Evolutionary conservation across 2,113 vertebrate species (phyloP).

Genomic region (Corvus moneduloides): DNA sequence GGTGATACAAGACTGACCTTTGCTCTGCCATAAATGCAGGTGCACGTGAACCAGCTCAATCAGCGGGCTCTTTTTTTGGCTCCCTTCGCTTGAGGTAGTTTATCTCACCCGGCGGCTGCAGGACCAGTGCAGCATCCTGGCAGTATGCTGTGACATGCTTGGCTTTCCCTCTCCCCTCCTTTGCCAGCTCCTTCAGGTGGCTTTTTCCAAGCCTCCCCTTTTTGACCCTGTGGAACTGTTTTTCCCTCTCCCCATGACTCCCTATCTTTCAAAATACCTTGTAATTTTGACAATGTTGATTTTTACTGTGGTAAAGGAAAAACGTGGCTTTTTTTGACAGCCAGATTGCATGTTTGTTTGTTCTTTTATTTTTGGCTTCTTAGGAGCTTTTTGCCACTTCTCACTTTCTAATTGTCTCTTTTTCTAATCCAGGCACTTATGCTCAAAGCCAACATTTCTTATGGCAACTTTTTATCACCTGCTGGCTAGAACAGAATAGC

Average conservation of each 20-base stretch:
- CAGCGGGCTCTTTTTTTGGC: not conserved
- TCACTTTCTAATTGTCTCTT: slow-evolving; percentile 8
- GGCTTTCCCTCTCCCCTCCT: not conserved
- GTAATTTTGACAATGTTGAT: not conserved
- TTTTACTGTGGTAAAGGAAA: not conserved
- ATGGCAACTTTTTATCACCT: not conserved
- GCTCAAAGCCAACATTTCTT: not conserved
- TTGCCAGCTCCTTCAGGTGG: not conserved
- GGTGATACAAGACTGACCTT: not conserved
- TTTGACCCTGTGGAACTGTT: not conserved
- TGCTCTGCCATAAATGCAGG: not conserved
- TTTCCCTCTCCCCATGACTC: not conserved
- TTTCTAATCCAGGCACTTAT: not conserved
- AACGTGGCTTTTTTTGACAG: not conserved
- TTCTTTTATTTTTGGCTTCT: slow-evolving; percentile 39
- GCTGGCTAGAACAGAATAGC: not conserved
- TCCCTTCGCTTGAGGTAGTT: not conserved
- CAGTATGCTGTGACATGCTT: rapidly evolving
- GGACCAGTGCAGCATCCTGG: not conserved
- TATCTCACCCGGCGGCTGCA: not conserved
- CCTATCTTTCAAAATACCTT: not conserved
- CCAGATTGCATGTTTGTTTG: slow-evolving; percentile 24
- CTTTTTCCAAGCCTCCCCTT: not conserved
- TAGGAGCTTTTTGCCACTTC: slow-evolving; percentile 2
- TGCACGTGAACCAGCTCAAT: not conserved